These are phyloP conservation scores for Chrysochloris asiatica DNA, from an alignment of 2,113 vertebrate genomes.

Conservation along the genomic window DNA sequence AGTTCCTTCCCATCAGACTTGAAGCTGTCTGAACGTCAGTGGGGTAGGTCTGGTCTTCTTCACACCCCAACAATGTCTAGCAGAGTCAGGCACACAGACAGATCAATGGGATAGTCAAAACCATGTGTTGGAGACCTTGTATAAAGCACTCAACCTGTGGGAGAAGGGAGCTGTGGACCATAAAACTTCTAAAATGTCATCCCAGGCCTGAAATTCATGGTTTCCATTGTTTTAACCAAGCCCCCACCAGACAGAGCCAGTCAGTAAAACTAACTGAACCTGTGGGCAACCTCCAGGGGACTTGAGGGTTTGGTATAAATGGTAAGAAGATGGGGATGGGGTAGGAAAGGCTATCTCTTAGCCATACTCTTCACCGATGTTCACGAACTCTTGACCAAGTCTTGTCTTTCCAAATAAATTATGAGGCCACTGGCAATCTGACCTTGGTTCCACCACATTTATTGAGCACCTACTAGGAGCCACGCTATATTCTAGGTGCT, in stretches of 20 bases:
- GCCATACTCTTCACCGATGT: not conserved
- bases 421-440: not conserved
- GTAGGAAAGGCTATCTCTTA: not conserved
- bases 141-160: not conserved
- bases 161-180: not conserved
- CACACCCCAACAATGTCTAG: not conserved
- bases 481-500: not conserved
- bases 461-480: not conserved
- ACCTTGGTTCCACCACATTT: not conserved
- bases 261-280: not conserved
- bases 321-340: too few species aligned
- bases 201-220: not conserved
- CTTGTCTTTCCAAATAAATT: not conserved
- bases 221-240: constrained; percentile 26
- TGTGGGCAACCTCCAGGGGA: not conserved
- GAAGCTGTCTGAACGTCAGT: not conserved
- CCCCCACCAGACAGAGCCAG: not conserved
- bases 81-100: not conserved
- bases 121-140: not conserved
- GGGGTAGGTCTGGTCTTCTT: not conserved
- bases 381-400: not conserved
- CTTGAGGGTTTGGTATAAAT: not conserved
- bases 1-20: not conserved
- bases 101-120: not conserved
- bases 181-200: not conserved